phyloP scores from a whole-genome alignment of 2,797 vertebrate species.

The Halcyon leucocephala region DNA sequence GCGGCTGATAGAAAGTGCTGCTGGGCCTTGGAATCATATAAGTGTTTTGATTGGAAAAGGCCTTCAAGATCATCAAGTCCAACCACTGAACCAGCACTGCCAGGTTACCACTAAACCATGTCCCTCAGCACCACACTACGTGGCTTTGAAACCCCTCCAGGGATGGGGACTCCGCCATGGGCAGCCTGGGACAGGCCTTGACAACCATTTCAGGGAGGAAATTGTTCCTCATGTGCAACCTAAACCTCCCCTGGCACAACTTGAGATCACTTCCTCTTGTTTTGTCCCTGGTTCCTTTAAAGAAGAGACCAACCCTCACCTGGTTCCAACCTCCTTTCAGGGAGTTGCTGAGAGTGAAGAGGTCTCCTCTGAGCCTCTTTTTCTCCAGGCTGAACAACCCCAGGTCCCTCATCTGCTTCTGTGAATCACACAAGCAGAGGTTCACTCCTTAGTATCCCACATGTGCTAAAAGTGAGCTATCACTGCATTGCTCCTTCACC shows the following conservation, averaged over 20 bases:
- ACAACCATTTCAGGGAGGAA: too few relatives aligned
- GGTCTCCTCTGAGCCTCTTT: too few relatives aligned
- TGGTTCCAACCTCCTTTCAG: too few relatives aligned
- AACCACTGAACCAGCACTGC: background rate
- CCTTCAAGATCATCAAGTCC: background rate
- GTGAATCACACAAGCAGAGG: too few relatives aligned
- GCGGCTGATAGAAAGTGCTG: background rate
- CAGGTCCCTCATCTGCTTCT: background rate
- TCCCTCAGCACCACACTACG: background rate
- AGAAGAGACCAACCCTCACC: background rate
- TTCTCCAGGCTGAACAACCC: too few relatives aligned
- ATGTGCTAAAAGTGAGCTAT: background rate
- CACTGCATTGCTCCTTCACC: background rate
- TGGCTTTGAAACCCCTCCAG: background rate
- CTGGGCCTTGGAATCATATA: background rate
- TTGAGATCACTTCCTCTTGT: background rate
- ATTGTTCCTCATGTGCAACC: background rate
- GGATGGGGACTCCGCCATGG: background rate
- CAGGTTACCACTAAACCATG: background rate
- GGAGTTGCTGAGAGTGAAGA: too few relatives aligned
- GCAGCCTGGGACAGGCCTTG: too few relatives aligned
- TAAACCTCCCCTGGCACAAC: background rate
- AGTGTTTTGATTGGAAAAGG: background rate
- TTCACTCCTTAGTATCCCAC: accelerated
- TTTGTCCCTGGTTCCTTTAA: too few relatives aligned